Conservation (phyloP, 2,113 vertebrate species). For the Zosterops borbonicus region DNA sequence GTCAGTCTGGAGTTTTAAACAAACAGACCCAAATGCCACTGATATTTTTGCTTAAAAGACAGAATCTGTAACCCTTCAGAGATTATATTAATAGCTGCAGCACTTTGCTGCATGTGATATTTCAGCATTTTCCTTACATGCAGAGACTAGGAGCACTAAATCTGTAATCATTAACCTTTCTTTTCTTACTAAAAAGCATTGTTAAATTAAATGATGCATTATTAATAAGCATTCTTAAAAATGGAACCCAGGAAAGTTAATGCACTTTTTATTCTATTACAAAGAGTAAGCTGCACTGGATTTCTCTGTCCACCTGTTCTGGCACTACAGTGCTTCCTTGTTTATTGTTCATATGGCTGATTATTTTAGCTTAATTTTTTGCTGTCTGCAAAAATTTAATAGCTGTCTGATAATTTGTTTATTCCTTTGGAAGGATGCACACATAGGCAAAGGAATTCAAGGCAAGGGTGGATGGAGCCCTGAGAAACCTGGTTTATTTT, state of each 20-base stretch:
- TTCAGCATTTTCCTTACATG: not conserved
- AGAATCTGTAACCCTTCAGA: constrained; percentile 56
- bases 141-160: not conserved
- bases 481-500: not conserved
- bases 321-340: not conserved
- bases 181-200: not conserved
- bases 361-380: not conserved
- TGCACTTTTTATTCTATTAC: not conserved
- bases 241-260: not conserved
- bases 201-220: constrained; percentile 39
- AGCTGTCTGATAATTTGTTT: not conserved
- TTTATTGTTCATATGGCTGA: not conserved
- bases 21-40: constrained; percentile 66
- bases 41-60: constrained; percentile 63
- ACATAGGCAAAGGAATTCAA: not conserved
- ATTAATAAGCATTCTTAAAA: constrained; percentile 23
- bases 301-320: not conserved
- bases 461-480: not conserved
- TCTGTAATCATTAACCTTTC: not conserved
- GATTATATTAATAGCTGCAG: constrained; percentile 49
- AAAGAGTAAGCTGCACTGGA: not conserved
- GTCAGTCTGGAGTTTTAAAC: constrained; percentile 63
- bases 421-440: not conserved
- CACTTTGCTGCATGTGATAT: not conserved
- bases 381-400: not conserved